Evolutionary conservation across 2,113 vertebrate species (phyloP).

Genomic region (Kryptolebias marmoratus): DNA sequence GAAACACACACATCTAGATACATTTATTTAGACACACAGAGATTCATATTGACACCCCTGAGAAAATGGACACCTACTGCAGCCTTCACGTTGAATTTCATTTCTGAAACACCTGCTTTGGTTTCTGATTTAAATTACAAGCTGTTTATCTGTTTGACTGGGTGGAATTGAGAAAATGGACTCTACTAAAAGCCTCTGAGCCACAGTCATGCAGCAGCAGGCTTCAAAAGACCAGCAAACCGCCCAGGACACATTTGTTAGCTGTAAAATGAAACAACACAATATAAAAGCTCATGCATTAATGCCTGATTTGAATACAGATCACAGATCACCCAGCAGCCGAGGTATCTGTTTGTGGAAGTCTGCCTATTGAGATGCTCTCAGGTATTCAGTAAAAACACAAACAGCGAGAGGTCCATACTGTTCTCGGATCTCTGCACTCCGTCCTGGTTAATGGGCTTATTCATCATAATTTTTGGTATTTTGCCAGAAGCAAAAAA

Average conservation of each 20-base stretch:
- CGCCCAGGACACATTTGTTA: conserved; percentile 15
- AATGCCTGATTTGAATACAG: conserved; percentile 53
- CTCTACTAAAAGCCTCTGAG: conserved; percentile 46
- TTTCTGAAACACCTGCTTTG: conserved; percentile 29
- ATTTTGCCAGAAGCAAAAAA: conserved; percentile 40
- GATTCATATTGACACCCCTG: not conserved
- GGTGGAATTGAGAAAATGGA: conserved; percentile 44
- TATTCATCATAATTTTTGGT: conserved; percentile 50
- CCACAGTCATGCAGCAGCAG: conserved; percentile 20
- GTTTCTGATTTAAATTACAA: conserved; percentile 32
- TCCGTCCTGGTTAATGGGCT: conserved; percentile 34
- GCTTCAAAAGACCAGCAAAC: conserved; percentile 2
- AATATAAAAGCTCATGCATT: conserved; percentile 30
- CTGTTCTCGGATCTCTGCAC: conserved; percentile 11
- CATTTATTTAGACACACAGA: not conserved
- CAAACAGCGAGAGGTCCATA: not conserved
- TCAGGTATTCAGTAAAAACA: not conserved
- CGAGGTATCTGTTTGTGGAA: not conserved
- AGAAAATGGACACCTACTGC: conserved; percentile 11
- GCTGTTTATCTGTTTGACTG: conserved; percentile 40
- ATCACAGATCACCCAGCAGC: conserved; percentile 22
- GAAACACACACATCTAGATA: conserved; percentile 11
- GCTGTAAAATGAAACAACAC: conserved; percentile 48
- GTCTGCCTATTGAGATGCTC: conserved; percentile 16
- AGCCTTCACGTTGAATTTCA: conserved; percentile 15